Evolutionary conservation across 2,113 vertebrate genomes (phyloP).

Genomic region (Takifugu flavidus): DNA sequence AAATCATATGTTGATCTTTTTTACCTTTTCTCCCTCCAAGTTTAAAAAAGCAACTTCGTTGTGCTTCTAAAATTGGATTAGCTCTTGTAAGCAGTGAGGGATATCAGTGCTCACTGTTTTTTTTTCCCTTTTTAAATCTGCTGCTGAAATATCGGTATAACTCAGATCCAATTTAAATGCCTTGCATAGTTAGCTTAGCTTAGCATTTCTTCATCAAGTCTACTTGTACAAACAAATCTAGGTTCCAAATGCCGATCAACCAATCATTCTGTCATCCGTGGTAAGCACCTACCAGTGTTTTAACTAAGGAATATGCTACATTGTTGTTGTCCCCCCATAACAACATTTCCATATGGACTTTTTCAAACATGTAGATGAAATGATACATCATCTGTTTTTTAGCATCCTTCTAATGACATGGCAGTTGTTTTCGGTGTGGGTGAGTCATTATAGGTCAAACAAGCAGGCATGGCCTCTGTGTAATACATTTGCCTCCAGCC

Average conservation of each 20-base stretch:
- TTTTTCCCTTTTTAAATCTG: slow-evolving; percentile 53
- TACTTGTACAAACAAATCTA: slow-evolving; percentile 48
- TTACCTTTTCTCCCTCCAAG: slow-evolving; percentile 45
- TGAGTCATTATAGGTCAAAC: slow-evolving; percentile 44
- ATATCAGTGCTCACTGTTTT: slow-evolving; percentile 60
- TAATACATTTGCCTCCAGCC: slow-evolving; percentile 29
- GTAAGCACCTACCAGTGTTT: slow-evolving; percentile 23
- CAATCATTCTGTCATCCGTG: slow-evolving; percentile 41
- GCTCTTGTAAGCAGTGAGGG: slow-evolving; percentile 68
- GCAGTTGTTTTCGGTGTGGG: no score
- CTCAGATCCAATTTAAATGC: slow-evolving; percentile 68
- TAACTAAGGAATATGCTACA: slow-evolving; percentile 6
- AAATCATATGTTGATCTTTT: not conserved
- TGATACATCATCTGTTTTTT: slow-evolving; percentile 5
- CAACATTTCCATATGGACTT: not conserved
- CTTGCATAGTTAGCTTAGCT: slow-evolving; percentile 62
- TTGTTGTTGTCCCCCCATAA: not conserved
- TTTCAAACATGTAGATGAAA: not conserved
- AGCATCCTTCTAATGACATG: slow-evolving; percentile 15
- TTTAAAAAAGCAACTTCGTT: slow-evolving; percentile 51
- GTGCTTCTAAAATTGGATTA: slow-evolving; percentile 74
- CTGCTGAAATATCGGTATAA: slow-evolving; percentile 69
- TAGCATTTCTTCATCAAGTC: slow-evolving; percentile 57
- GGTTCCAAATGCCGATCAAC: slow-evolving; percentile 36
- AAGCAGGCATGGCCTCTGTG: slow-evolving; percentile 20